Conservation (phyloP, 2,888 invertebrate species). For the Napeogenes inachia region DNA sequence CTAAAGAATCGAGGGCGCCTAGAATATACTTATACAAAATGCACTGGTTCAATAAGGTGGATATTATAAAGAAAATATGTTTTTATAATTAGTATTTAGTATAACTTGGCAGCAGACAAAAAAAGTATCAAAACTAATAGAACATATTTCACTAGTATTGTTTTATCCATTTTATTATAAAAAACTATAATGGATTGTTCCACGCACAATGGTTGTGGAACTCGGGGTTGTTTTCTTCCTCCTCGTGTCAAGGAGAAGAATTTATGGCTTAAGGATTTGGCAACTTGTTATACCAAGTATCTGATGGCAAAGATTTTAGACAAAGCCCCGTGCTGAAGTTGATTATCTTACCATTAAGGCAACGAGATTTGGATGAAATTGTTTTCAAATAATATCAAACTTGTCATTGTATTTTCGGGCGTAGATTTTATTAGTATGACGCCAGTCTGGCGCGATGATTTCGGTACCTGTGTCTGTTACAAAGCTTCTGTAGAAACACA, state of each 20-base stretch:
- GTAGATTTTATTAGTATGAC: slow-evolving; percentile 3
- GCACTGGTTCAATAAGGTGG: slow-evolving; percentile 22
- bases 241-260: slow-evolving; percentile 31
- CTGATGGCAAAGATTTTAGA: slow-evolving; percentile 32
- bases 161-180: slow-evolving; percentile 30
- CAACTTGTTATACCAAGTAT: slow-evolving; percentile 30
- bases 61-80: slow-evolving; percentile 9
- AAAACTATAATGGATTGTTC: slow-evolving; percentile 29
- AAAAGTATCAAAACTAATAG: slow-evolving; percentile 19
- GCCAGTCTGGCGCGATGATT: slow-evolving; percentile 4
- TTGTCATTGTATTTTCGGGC: slow-evolving; percentile 4
- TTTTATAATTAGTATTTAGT: background rate
- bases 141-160: slow-evolving; percentile 29
- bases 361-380: slow-evolving; percentile 29
- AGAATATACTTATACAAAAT: slow-evolving; percentile 35
- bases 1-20: slow-evolving; percentile 52
- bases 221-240: slow-evolving; percentile 28
- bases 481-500: background rate
- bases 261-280: slow-evolving; percentile 32
- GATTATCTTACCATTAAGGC: slow-evolving; percentile 30
- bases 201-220: slow-evolving; percentile 28
- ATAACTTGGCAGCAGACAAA: slow-evolving; percentile 14
- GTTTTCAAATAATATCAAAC: slow-evolving; percentile 14
- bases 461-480: background rate
- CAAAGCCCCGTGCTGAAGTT: slow-evolving; percentile 21